Base-by-base conservation (phyloP, 2,797 vertebrate genomes). In the Macroramphosus scolopax region DNA sequence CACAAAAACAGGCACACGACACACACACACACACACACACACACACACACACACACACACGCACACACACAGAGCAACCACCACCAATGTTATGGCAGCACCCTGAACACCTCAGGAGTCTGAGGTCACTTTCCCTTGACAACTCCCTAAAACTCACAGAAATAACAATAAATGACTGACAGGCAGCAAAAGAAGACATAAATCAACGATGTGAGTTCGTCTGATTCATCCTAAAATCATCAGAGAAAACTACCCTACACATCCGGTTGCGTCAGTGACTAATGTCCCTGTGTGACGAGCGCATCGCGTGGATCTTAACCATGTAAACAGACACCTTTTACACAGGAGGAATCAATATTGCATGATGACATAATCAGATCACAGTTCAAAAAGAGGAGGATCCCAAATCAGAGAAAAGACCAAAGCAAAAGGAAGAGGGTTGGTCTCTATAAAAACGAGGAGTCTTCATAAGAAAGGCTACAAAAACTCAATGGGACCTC, bases 401-500 rank as follows among this genome's bases (percentile, higher is more conserved):
- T 91, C 88, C 89, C 87, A 89, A 91, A 83, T 79, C 72, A 82
- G 85, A 86, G 68, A 77, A 64, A 72, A 78, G 68, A 74, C 53
- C 54, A 83, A 87, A 81, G 75, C 73, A 80, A 80, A 72, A 84
- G 74, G 78, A 87, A 80, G 76, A 81, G 81, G 82, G 72, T 81
- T 77, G 70, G 84, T 89, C 86, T 90, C 86, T 90, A 90, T 88
- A 90, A 89, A 91, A 90, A 91, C 75, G 81, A 91, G 85, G 86
- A 91, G 88, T 92, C 85, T 90, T 88, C 86, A 90, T 93, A 91
- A 91, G 91, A 92, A 94, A 93, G 91, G 93, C 91, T 93, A 94
- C 90, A 92, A 92, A 92, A 94, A 93, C 89, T 91, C 87, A 94
- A 93, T 88, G 90, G 92, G 92, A 94, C 91, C 92, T 93, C 93